These are phyloP conservation scores for Chalcis sispes DNA, from an alignment of 2,888 invertebrate species.

Conservation along the genomic window DNA sequence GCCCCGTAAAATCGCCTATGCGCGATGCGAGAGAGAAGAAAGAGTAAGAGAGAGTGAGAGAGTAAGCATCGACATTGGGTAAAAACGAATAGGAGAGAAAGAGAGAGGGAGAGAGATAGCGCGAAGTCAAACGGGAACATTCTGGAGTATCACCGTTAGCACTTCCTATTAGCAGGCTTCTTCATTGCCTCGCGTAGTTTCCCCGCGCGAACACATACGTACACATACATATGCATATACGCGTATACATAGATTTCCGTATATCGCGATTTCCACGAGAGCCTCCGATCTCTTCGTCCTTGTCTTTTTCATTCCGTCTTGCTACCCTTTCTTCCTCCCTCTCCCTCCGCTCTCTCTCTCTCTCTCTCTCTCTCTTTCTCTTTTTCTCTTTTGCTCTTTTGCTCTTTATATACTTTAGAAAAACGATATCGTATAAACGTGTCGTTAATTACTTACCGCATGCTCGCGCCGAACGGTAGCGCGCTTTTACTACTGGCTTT, in stretches of 20 bases:
- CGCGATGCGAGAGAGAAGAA: no score
- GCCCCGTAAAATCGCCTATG: background rate
- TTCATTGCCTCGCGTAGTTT: constrained; percentile 65
- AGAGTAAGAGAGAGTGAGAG: no score
- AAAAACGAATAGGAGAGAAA: constrained; percentile 41
- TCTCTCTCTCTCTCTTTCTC: constrained; percentile 5
- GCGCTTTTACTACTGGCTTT: constrained; percentile 53
- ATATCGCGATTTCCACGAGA: background rate
- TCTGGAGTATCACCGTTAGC: constrained; percentile 72
- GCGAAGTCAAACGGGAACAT: constrained; percentile 62
- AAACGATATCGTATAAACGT: constrained; percentile 72
- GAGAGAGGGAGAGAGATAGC: constrained; percentile 57
- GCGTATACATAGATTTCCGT: constrained; percentile 19
- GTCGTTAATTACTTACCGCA: constrained; percentile 72
- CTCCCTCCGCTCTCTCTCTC: constrained; percentile 61
- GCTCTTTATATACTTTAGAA: constrained; percentile 49
- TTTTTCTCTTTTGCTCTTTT: background rate
- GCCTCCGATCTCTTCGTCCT: constrained; percentile 32
- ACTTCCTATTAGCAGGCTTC: constrained; percentile 72
- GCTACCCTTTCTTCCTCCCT: constrained; percentile 60
- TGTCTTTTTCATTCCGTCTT: constrained; percentile 56
- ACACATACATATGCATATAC: background rate
- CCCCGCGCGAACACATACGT: constrained; percentile 3
- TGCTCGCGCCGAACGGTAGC: constrained; percentile 54
- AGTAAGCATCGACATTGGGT: no score